Base-by-base conservation (phyloP, 2,888 invertebrate genomes). In the Venustoraphidia nigricollis region DNA sequence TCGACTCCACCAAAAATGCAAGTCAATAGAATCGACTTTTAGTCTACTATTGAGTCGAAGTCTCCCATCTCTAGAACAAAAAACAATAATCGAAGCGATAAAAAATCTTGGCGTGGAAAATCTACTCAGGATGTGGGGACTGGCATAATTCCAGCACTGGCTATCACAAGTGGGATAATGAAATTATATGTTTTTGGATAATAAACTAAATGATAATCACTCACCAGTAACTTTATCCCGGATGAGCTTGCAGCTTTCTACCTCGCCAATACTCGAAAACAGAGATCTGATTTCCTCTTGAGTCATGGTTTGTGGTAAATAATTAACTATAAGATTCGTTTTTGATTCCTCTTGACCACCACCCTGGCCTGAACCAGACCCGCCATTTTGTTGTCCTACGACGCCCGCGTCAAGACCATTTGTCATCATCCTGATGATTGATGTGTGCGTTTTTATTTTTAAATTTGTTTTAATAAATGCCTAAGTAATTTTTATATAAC, bases 321-420 rank as follows among this genome's bases (percentile, higher is more conserved):
- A 98, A 76, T 98, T 98, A 64, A 98, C 97, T 70, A 98, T 98
- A 59, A 98, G 81, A 75, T 98, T 98, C 59, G 97, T 98, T 75
- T 93, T 90, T 62, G 90, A 91, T 75, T 94, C 93, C 71, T 89
- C 88, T 62, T 84, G 81, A 63, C 85, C 85, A 41, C 71, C 70
- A 46, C 71, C 65, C 47, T 62, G 63, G 55, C 64, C 66, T 53
- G 71, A 68, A 56, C 69, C 70, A 53, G 71, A 71, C 64, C 83
- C 76, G 66, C 89, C 90, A 69, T 88, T 88, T 67, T 88, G 89
- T 71, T 88, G 86, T 68, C 87, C 85, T 57, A 77, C 73, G 56
- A 67, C 66, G 66, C 85, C 83, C 62, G 82, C 78, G 70, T 86
- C 85, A 71, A 79, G 76, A 69, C 84, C 85, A 74, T 86, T 85